Evolutionary conservation across 1,140 invertebrate genomes (phyloP), one percentile per base, ranked within the genome.

Genomic region (Drosophila gunungcola): DNA sequence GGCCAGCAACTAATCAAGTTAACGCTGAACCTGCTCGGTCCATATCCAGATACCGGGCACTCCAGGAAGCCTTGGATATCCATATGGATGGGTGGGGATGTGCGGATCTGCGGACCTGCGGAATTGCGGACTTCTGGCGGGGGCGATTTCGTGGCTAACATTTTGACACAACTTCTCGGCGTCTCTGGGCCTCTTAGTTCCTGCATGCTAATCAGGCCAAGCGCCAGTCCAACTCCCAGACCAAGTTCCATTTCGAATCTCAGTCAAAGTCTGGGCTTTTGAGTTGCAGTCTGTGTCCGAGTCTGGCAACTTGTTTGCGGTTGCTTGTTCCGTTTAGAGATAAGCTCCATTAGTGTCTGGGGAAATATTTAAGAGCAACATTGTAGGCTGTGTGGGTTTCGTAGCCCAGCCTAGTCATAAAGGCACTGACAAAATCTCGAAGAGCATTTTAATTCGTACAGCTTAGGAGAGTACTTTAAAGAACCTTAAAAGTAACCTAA

Each of bases 261-360:
- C 25, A 67, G 39, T 16, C 53, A 27, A 36, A 57, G 48, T 60
- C 60, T 45, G 60, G 60, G 25, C 45, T 49, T 43, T 58, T 56
- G 60, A 32, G 27, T 13, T 32, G 41, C 21, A 67, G 25, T 34
- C 43, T 45, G 43, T 42, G 12, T 36, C 54, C 2, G 45, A 70
- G 78, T 58, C 56, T 41, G 36, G 55, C 56, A 78, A 81, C 79
- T 84, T 85, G 83, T 89, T 89, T 89, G 84, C 89, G 80, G 89
- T 91, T 91, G 89, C 89, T 91, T 91, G 89, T 91, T 91, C 90
- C 89, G 84, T 91, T 91, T 91, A 91, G 73, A 89, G 89, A 91
- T 91, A 91, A 91, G 89, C 89, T 91, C 89, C 89, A 91, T 91
- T 91, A 91, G 89, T 91, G 89, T 91, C 89, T 91, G 82, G 51